Evolutionary conservation across 2,888 invertebrate genomes (phyloP).

Genomic region (Plemyria rubiginata): DNA sequence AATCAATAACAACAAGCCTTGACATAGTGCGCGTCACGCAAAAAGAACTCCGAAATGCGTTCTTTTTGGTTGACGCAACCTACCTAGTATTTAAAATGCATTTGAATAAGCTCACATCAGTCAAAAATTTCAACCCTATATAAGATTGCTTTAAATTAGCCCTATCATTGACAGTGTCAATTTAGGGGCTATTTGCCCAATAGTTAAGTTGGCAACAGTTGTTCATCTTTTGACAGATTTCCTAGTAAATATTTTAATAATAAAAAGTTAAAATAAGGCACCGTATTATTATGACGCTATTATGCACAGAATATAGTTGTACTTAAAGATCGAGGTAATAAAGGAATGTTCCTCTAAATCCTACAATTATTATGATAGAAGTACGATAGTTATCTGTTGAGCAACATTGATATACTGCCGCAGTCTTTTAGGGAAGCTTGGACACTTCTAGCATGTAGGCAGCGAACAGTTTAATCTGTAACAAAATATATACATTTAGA

Average conservation of each 20-base stretch:
- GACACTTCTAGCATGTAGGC: conserved; percentile 94
- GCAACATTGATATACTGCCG: conserved; percentile 9
- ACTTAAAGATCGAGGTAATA: conserved; percentile 32
- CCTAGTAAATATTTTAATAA: background rate
- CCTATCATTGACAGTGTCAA: background rate
- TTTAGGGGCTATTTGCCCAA: no score
- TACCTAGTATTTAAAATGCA: conserved; percentile 12
- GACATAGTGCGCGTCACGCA: no score
- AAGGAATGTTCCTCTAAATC: conserved; percentile 39
- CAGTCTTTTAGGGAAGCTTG: conserved; percentile 65
- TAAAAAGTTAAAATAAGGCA: conserved; percentile 37
- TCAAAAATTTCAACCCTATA: conserved; percentile 3
- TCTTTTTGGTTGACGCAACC: no score
- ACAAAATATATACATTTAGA: conserved; percentile 52
- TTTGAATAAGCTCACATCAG: conserved; percentile 17
- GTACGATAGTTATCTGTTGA: conserved; percentile 10
- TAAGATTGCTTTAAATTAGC: background rate
- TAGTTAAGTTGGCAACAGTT: no score
- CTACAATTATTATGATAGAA: conserved; percentile 5
- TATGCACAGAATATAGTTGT: conserved; percentile 39
- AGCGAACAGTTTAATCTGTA: conserved; percentile 95
- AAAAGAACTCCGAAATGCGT: no score
- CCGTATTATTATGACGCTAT: conserved; percentile 35
- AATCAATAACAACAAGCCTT: background rate
- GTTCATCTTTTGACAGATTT: background rate